A percentile compares a stretch with the other conserved stretches of the same genome.
Evolutionary conservation across 2,113 vertebrate species (phyloP).

Genomic region (Opisthocomus hoazin): DNA sequence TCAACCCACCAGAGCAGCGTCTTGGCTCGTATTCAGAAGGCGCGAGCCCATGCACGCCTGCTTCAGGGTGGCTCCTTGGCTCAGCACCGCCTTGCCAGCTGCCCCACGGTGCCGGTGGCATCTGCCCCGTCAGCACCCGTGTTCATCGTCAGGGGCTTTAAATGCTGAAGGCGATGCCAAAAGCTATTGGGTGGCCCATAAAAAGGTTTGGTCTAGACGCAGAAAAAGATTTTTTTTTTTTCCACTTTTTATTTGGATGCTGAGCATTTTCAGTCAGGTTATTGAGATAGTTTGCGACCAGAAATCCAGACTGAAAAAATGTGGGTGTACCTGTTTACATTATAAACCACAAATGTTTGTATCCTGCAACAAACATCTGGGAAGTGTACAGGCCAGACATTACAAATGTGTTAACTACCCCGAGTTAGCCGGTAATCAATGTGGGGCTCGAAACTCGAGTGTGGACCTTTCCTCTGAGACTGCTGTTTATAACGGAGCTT

Average conservation of each 20-base stretch:
- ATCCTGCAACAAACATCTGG: constrained; percentile 50
- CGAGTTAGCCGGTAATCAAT: constrained; percentile 2
- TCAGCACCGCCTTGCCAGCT: not conserved
- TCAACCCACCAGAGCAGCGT: not conserved
- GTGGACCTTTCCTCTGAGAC: constrained; percentile 36
- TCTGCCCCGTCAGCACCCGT: not conserved
- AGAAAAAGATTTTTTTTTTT: not conserved
- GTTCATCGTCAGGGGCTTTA: not conserved
- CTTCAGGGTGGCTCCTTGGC: not conserved
- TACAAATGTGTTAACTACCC: constrained; percentile 45
- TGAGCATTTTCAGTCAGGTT: not conserved
- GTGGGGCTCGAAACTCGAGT: not conserved
- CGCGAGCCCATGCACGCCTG: accelerated
- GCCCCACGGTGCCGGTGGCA: not conserved
- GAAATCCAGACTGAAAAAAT: not conserved
- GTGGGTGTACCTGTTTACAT: not conserved
- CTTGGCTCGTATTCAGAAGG: not conserved
- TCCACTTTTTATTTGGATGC: not conserved
- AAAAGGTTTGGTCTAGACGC: not conserved
- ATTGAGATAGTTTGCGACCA: not conserved
- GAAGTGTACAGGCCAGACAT: constrained; percentile 40
- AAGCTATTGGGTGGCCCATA: not conserved
- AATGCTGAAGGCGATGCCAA: not conserved
- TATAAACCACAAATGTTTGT: constrained; percentile 35
- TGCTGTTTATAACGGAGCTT: constrained; percentile 47